Evolutionary conservation across 2,113 vertebrate genomes (phyloP).

Genomic region (Galemys pyrenaicus): DNA sequence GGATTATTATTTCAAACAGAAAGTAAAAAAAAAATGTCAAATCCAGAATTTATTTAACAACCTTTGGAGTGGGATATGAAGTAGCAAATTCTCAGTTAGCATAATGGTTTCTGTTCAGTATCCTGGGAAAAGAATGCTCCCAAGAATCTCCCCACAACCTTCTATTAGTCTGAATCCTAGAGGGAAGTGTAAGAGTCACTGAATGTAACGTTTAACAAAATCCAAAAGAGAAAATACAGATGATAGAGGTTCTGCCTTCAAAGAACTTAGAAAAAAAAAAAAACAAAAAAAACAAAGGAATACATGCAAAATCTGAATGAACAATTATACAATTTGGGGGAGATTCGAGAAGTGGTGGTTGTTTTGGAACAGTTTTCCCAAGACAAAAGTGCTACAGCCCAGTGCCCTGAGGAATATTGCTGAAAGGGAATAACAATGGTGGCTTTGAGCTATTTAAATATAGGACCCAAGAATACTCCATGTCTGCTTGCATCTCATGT

Average conservation of each 20-base stretch:
- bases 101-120: background rate
- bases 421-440: background rate
- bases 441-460: background rate
- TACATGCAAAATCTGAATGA: background rate
- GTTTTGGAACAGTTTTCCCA: background rate
- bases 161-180: background rate
- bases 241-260: background rate
- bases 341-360: accelerated
- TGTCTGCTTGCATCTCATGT: background rate
- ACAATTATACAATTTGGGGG: background rate
- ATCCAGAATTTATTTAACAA: background rate
- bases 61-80: background rate
- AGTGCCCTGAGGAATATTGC: background rate
- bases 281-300: background rate
- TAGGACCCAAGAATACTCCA: background rate
- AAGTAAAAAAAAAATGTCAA: background rate
- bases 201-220: background rate
- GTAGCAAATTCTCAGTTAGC: background rate
- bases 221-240: background rate
- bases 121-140: background rate
- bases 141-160: background rate
- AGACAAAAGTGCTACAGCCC: background rate
- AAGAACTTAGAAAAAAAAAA: background rate
- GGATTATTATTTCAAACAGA: background rate
- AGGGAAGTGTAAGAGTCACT: background rate